Base-by-base conservation (phyloP, 2,888 invertebrate genomes). In the Blomia tropicalis region DNA sequence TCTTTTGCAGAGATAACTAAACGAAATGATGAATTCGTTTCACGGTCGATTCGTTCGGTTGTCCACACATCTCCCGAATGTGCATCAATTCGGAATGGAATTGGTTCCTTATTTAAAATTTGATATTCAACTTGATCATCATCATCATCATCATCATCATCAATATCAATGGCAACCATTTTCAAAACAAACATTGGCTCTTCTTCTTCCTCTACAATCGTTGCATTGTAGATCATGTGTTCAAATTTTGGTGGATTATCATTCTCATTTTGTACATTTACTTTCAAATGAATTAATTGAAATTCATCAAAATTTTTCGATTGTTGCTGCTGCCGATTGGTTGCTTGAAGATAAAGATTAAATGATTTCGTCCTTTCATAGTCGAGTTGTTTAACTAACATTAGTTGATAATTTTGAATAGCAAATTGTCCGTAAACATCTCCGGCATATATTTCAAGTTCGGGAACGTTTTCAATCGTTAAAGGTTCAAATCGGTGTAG, bases 41-140 rank as follows among this genome's bases (percentile, higher is more conserved):
- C 93, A 59, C 92, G 79, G 72, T 95, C 92, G 58, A 95, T 75
- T 62, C 82, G 80, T 65, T 82, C 81, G 63, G 83, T 87, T 0
- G 89, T 87, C 68, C 78, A 85, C 64, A 93, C 84, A 74, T 88
- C 85, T 2, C 92, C 92, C 56, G 80, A 83, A 70, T 83, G 81
- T 0, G 81, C 74, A 71, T 89, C 85, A 64, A 95, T 86, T 69
- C 82, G 79, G 74, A 93, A 95, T 0, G 85, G 81, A 14, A 56
- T 11, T 22, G 7, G 7, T 11, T 22, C 51, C 47, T 64, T 43
- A 62, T 65, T 68, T 1, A 64, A 62, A 4, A 70, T 70, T 66
- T 72, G 71, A 23, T 65, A 51, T 1, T 68, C 68, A 22, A 69
- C 83, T 66, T 87, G 85, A n/a, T n/a, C n/a, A n/a, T n/a, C n/a